Conservation (phyloP, 1,140 invertebrate species). For the Aleiodes sp. region DNA sequence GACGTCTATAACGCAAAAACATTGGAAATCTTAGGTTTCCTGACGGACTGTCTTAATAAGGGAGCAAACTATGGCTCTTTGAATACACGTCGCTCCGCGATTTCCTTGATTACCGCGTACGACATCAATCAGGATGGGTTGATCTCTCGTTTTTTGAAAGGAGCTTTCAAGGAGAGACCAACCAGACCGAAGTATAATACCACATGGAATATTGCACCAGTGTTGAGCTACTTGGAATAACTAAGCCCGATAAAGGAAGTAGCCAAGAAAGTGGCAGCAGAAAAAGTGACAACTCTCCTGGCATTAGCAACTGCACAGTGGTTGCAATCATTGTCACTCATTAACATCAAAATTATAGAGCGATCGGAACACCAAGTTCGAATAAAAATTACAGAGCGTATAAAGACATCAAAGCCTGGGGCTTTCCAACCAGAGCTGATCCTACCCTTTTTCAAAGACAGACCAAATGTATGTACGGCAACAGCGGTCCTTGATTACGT, state of each 20-base stretch:
- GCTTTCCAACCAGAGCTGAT: constrained; percentile 13
- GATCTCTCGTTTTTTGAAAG: constrained; percentile 16
- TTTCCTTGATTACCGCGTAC: constrained; percentile 2
- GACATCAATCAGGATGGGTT: constrained; percentile 10
- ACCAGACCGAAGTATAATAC: constrained; percentile 19
- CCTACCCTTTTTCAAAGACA: constrained; percentile 14
- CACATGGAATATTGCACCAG: constrained; percentile 12
- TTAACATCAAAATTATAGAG: constrained; percentile 18
- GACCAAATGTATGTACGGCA: constrained; percentile 6
- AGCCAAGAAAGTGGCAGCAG: no score
- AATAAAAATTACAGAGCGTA: constrained; percentile 20
- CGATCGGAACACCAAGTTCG: neutral
- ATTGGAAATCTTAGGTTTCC: neutral
- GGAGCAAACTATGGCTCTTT: constrained; percentile 20
- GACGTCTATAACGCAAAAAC: neutral
- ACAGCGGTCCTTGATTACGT: neutral
- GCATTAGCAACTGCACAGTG: constrained; percentile 21
- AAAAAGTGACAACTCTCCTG: no score
- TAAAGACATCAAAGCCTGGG: constrained; percentile 26
- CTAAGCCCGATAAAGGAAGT: no score
- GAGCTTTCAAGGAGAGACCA: constrained; percentile 20
- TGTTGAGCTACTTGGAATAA: constrained; percentile 14
- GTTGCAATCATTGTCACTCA: constrained; percentile 23
- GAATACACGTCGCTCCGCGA: neutral
- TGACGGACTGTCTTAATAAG: neutral